A percentile compares a stretch with the other conserved stretches of the same genome.
Conservation (phyloP, 2,888 invertebrate species). For the Hypercompe scribonia region DNA sequence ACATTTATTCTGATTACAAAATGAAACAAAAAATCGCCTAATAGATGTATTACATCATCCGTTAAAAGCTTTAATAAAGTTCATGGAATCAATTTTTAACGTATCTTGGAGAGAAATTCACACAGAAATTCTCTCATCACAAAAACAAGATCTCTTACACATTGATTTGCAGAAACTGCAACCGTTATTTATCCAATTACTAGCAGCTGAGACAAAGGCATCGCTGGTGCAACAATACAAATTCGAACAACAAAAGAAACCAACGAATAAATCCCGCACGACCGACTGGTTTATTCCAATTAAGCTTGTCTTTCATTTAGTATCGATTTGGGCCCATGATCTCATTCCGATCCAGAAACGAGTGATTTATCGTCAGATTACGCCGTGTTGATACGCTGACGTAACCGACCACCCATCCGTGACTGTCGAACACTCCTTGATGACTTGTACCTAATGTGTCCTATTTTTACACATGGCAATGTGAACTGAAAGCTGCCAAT, state of each 20-base stretch:
- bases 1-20: neutral
- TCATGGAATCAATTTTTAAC: conserved; percentile 13
- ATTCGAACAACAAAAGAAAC: conserved; percentile 49
- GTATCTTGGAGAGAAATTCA: conserved; percentile 20
- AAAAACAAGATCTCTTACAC: conserved; percentile 17
- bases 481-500: conserved; percentile 63
- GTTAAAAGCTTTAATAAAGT: conserved; percentile 21
- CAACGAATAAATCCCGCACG: conserved; percentile 51
- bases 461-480: conserved; percentile 76
- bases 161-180: conserved; percentile 44
- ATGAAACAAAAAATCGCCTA: neutral
- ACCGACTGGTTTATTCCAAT: conserved; percentile 60
- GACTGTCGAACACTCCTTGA: conserved; percentile 81
- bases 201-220: conserved; percentile 47
- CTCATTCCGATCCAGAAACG: conserved; percentile 80
- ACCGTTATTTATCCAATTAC: conserved; percentile 50
- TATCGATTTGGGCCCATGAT: conserved; percentile 76
- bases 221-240: conserved; percentile 48
- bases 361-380: conserved; percentile 79
- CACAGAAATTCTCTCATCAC: conserved; percentile 13
- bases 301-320: conserved; percentile 70
- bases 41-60: conserved; percentile 9
- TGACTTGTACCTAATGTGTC: conserved; percentile 70
- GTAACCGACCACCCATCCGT: conserved; percentile 79
- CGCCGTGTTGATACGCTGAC: conserved; percentile 76